Evolutionary conservation across 1,140 invertebrate species (phyloP), one percentile per base, ranked within the genome.

Genomic region (Theocolax elegans): DNA sequence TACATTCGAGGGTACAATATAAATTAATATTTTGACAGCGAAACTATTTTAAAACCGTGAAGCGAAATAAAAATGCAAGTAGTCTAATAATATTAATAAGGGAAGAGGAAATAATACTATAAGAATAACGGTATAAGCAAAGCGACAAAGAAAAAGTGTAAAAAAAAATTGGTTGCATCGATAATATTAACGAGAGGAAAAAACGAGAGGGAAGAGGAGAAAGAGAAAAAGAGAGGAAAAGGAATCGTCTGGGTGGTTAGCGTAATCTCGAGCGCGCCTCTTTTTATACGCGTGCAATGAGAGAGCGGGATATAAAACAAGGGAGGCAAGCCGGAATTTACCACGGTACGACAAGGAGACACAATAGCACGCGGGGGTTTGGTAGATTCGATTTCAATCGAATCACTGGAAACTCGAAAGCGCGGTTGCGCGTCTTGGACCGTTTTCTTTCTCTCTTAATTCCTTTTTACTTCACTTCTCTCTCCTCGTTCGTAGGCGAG

Each of bases 371-470:
- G 15, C 21, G 49, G 23, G 7, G 21, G 56, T n/a, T 42, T 27
- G 56, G 56, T 10, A 31, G 17, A 46, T 60, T 60, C 58, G 58
- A 60, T 60, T 60, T 19, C 25, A 60, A 60, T 60, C 40, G 58
- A 60, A 60, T 60, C 58, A 60, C 40, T 21, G 42, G 42, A 60
- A 27, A 60, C 25, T 60, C 38, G 17, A 2, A 9, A 4, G n/a
- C 4, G 53, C 29, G 27, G n/a, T 42, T 25, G 54, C 54, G 54
- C 13, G n/a, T 40, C 17, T 21, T 48, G 42, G 25, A 42, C 1
- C 59, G 19, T 63, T 63, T 49, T 49, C 59, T 31, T 48, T 46
- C 44, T 21, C 44, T 49, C 59, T 21, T 31, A 63, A 48, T 60
- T 46, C 25, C 42, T 17, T 60, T 31, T 60, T 49, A 21, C 29